Evolutionary conservation across 1,140 invertebrate genomes (phyloP).

Genomic region (Battus philenor): DNA sequence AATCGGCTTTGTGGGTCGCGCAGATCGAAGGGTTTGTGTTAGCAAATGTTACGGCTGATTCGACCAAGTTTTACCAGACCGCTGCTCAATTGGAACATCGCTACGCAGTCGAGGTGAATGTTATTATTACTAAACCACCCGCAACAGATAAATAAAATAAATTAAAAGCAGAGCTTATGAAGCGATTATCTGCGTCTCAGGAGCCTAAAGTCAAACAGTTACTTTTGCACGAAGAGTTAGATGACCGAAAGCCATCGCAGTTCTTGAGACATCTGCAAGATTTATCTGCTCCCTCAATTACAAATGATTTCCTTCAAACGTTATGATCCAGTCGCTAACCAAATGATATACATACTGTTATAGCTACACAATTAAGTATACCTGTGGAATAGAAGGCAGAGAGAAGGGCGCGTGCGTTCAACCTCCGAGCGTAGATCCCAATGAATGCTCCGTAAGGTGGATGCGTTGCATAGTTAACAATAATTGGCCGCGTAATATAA

Average conservation of each 20-base stretch:
- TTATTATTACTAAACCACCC: conserved; percentile 16
- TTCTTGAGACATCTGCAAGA: conserved; percentile 24
- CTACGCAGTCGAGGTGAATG: background rate
- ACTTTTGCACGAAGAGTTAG: conserved; percentile 37
- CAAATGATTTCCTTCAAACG: conserved; percentile 21
- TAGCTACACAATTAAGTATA: conserved; percentile 21
- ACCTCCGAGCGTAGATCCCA: too few relatives aligned
- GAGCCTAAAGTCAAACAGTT: conserved; percentile 30
- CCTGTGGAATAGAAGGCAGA: too few relatives aligned
- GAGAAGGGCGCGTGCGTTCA: too few relatives aligned
- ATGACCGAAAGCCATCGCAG: conserved; percentile 35
- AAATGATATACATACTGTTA: conserved; percentile 7
- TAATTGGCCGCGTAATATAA: too few relatives aligned
- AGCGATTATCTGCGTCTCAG: conserved; percentile 25
- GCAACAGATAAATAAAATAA: conserved; percentile 9
- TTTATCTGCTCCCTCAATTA: conserved; percentile 20
- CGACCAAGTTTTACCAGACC: background rate
- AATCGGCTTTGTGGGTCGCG: too few relatives aligned
- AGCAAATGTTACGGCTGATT: background rate
- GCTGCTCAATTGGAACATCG: background rate
- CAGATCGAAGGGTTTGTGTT: too few relatives aligned
- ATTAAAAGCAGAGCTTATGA: conserved; percentile 36
- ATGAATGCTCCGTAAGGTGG: too few relatives aligned
- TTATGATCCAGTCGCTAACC: conserved; percentile 21
- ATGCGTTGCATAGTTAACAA: too few relatives aligned